These are phyloP conservation scores for Paradisaea rubra DNA, from an alignment of 2,113 vertebrate genomes.

Conservation along the genomic window DNA sequence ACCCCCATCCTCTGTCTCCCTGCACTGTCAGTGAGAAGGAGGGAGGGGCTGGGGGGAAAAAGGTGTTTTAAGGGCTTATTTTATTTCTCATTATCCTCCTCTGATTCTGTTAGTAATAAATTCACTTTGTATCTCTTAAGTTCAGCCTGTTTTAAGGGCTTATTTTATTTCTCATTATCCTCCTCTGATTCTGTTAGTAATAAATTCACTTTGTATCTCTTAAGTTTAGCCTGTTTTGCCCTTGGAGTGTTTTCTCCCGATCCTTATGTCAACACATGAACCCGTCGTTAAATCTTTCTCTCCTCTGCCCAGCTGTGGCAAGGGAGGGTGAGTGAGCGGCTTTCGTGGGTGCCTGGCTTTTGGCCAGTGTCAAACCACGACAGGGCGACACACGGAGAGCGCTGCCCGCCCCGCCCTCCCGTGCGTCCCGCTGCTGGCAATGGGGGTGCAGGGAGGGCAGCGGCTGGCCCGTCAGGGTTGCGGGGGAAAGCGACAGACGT, in stretches of 20 bases:
- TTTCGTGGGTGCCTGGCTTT: neutral
- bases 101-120: neutral
- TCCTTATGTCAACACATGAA: neutral
- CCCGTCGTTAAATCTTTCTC: neutral
- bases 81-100: neutral
- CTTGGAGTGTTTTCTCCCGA: neutral
- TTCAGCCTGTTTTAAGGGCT: neutral
- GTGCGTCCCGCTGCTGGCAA: rapidly evolving
- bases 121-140: neutral
- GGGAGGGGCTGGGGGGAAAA: neutral
- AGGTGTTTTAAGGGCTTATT: neutral
- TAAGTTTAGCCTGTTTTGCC: neutral
- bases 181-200: neutral
- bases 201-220: neutral
- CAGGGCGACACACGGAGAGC: rapidly evolving
- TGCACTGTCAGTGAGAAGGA: rapidly evolving
- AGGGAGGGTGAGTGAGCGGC: neutral
- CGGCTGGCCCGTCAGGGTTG: rapidly evolving
- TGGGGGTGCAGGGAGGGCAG: rapidly evolving
- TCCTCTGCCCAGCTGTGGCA: neutral
- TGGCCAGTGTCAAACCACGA: rapidly evolving
- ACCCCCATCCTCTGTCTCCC: rapidly evolving
- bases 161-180: neutral
- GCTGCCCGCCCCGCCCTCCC: rapidly evolving
- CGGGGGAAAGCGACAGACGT: neutral